Conservation (phyloP, 1,140 invertebrate species). For the Tetramorium simillimum region DNA sequence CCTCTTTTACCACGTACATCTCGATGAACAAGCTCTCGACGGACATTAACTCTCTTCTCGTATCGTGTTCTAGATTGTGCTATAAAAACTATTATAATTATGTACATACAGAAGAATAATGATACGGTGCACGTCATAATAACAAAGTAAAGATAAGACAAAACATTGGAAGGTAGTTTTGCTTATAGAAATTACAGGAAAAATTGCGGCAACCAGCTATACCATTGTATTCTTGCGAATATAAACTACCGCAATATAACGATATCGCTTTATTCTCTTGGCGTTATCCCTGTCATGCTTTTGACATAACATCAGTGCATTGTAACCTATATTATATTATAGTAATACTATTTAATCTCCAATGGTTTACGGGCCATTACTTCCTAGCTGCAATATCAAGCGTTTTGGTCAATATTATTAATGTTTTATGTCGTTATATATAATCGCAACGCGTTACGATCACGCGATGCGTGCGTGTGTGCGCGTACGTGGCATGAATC, state of each 20-base stretch:
- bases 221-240: neutral
- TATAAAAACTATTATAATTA: neutral
- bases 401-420: slow-evolving; percentile 20
- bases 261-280: slow-evolving; percentile 9
- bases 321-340: neutral
- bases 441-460: neutral
- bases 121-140: neutral
- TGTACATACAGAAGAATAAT: neutral
- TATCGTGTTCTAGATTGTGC: neutral
- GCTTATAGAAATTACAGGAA: neutral
- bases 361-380: neutral
- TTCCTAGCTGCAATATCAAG: neutral
- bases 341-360: slow-evolving; percentile 29
- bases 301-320: neutral
- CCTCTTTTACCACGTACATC: neutral
- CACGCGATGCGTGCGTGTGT: neutral
- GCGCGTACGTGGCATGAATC: neutral
- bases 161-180: neutral
- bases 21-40: neutral
- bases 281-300: neutral
- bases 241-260: neutral
- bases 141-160: neutral
- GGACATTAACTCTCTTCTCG: neutral
- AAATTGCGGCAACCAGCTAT: neutral
- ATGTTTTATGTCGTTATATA: neutral